A percentile compares a stretch with the other conserved stretches of the same genome.
These are phyloP conservation scores for Remorina albescens DNA, from an alignment of 2,797 vertebrate species.

Conservation along the genomic window DNA sequence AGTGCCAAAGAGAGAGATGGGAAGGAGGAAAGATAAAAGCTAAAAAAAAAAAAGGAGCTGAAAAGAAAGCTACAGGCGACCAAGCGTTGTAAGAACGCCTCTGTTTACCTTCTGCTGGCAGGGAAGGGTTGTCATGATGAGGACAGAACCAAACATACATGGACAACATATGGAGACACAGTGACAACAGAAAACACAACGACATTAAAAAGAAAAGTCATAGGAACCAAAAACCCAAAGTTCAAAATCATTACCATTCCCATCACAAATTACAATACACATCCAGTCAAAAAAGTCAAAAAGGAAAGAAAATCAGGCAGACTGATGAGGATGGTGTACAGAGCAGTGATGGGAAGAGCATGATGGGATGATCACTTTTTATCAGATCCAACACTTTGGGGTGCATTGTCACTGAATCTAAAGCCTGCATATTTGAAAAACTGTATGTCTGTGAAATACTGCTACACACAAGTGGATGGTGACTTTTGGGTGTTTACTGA, in stretches of 20 bases:
- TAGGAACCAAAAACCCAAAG: constrained; percentile 37
- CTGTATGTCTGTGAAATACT: not conserved
- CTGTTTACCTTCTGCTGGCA: constrained; percentile 87
- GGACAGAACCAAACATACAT: constrained; percentile 83
- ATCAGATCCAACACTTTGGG: not conserved
- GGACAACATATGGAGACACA: constrained; percentile 79
- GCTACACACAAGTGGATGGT: not conserved
- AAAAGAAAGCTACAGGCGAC: constrained; percentile 59
- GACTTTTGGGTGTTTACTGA: constrained; percentile 17
- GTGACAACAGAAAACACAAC: constrained; percentile 75
- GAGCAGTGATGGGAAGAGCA: constrained; percentile 2
- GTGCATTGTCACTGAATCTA: constrained; percentile 10
- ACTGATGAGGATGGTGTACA: constrained; percentile 10
- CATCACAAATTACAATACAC: constrained; percentile 32
- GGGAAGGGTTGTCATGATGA: constrained; percentile 85
- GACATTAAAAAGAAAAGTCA: constrained; percentile 64
- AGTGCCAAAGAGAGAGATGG: constrained; percentile 34
- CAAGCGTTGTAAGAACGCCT: constrained; percentile 63
- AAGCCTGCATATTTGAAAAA: not conserved
- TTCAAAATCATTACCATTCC: constrained; percentile 37
- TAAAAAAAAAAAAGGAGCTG: constrained; percentile 29
- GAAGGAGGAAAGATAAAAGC: constrained; percentile 29
- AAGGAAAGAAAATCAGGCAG: constrained; percentile 31
- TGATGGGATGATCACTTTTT: constrained; percentile 31
- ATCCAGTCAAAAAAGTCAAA: constrained; percentile 34